Base-by-base conservation (phyloP, 2,113 vertebrate species). In the Pollachius pollachius region DNA sequence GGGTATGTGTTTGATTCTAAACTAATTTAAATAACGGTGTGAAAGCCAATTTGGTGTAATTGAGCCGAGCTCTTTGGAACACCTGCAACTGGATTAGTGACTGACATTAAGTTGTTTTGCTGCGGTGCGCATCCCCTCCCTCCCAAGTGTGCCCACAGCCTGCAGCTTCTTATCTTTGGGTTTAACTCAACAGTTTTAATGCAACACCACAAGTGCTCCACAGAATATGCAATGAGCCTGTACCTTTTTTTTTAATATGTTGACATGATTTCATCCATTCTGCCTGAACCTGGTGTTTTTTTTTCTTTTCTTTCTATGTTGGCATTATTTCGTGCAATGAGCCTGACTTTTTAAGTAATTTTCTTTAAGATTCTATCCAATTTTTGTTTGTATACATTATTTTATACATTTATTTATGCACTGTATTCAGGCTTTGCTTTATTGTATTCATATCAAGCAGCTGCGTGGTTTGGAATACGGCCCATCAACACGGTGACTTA, bases 51-150 rank as follows among this genome's bases (percentile, higher is more conserved):
- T 91, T 90, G 64, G 64, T 77, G 88, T 92, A 92, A 92, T 91
- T 91, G 87, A 88, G 87, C 85, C 84, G 81, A 77, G 84, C 84
- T 89, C 79, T 82, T 87, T 79, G 79, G 85, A 91, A 89, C 91
- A 91, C 88, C 90, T 91, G 89, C 89, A 88, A 88, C 82, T 83
- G 84, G 88, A 92, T 92, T 90, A 91, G 81, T 75, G 82, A 80
- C 80, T 91, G 89, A 89, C 89, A 89, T 91, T 90, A 91, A 90
- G 87, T 85, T 88, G 81, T 90, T 92, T 91, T 90, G 85, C 87
- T 84, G 88, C 81, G 79, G 27, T 82, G 87, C 85, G 89, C 83
- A 76, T 3, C 54, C 15, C 54, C 41, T 12, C 41, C 41, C 83
- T 75, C 82, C 81, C 78, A 78, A 89, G 83, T 85, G 86, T 77